These are phyloP conservation scores for Peucedramus taeniatus DNA, from an alignment of 2,113 vertebrate species.

Conservation along the genomic window DNA sequence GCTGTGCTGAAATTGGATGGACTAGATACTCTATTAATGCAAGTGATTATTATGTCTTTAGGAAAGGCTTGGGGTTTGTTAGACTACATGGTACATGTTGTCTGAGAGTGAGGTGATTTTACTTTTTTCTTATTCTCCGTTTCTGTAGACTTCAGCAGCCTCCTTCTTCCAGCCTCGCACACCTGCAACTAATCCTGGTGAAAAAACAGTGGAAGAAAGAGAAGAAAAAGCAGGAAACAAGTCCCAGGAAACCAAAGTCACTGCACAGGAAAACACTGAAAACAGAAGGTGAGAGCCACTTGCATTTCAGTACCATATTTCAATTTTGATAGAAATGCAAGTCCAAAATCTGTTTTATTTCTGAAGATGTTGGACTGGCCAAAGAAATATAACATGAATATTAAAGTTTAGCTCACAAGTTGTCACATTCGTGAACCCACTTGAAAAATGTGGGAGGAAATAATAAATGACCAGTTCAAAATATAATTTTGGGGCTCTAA, in stretches of 20 bases:
- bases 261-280: constrained; percentile 69
- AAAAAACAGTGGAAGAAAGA: constrained; percentile 65
- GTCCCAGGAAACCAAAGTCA: constrained; percentile 3
- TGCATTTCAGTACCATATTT: neutral
- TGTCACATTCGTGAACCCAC: neutral
- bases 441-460: neutral
- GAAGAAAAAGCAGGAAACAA: constrained; percentile 41
- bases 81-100: neutral
- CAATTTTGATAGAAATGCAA: neutral
- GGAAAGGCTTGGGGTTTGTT: neutral
- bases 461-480: neutral
- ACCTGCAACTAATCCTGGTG: constrained; percentile 38
- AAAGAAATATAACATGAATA: neutral
- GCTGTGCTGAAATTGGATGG: neutral
- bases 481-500: neutral
- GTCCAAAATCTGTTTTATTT: neutral
- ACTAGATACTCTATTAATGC: neutral
- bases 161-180: constrained; percentile 83
- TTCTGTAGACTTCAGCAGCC: constrained; percentile 63
- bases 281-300: constrained; percentile 75
- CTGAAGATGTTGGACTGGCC: neutral
- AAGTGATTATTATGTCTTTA: neutral
- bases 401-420: neutral
- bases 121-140: neutral
- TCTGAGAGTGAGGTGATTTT: neutral